Evolutionary conservation across 2,113 vertebrate genomes (phyloP).

Genomic region (Chelonoidis abingdonii): DNA sequence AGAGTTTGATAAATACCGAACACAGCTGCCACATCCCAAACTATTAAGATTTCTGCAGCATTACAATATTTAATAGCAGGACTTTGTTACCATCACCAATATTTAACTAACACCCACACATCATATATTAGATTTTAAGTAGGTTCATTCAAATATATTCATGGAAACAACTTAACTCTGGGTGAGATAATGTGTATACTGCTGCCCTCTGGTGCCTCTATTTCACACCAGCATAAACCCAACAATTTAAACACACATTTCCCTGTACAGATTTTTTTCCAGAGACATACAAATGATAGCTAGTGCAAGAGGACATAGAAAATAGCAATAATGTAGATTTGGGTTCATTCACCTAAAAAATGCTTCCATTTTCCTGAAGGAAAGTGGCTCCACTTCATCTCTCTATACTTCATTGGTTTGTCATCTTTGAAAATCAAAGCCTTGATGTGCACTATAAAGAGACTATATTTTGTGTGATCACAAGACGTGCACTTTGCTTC

Average conservation of each 20-base stretch:
- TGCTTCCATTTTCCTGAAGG: neutral
- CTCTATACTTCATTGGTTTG: neutral
- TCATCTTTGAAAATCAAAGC: neutral
- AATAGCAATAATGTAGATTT: rapidly evolving
- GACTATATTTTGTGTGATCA: neutral
- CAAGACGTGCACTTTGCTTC: neutral
- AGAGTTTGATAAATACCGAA: rapidly evolving
- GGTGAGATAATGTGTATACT: neutral
- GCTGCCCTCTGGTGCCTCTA: conserved; percentile 66
- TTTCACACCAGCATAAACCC: neutral
- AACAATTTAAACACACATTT: rapidly evolving
- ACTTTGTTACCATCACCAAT: neutral
- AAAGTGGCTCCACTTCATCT: neutral
- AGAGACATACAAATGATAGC: rapidly evolving
- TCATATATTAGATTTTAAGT: rapidly evolving
- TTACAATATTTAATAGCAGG: neutral
- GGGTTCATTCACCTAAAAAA: rapidly evolving
- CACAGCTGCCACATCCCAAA: rapidly evolving
- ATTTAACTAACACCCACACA: neutral
- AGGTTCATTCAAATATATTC: neutral
- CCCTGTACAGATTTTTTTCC: too few relatives aligned
- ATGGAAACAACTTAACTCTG: rapidly evolving
- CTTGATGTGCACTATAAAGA: neutral
- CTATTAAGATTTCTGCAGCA: rapidly evolving
- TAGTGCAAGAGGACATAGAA: rapidly evolving